phyloP scores from a whole-genome alignment of 2,888 invertebrate species.

The Lycaena phlaeas region DNA sequence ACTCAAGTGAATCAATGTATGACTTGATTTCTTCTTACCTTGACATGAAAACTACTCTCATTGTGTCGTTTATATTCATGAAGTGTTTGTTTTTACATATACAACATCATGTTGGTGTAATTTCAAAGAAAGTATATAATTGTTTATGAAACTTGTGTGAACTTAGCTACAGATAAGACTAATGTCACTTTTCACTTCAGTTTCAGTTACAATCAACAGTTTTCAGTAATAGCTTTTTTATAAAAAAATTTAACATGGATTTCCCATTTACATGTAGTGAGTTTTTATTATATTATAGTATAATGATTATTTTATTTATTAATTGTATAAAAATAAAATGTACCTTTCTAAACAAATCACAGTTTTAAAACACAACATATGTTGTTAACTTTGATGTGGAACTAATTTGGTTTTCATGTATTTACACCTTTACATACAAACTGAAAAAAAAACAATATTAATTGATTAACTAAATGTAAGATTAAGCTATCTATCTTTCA shows the following conservation, averaged over 20 bases:
- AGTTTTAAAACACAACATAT: neutral
- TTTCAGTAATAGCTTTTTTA: slow-evolving; percentile 18
- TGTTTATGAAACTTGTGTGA: slow-evolving; percentile 36
- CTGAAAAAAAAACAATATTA: no score
- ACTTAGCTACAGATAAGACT: slow-evolving; percentile 39
- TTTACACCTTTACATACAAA: no score
- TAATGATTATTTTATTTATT: neutral
- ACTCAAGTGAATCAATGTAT: neutral
- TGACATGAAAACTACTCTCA: slow-evolving; percentile 24
- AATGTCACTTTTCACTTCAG: slow-evolving; percentile 37
- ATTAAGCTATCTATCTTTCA: no score
- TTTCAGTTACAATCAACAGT: slow-evolving; percentile 25
- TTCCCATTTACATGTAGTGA: slow-evolving; percentile 51
- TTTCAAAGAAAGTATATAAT: slow-evolving; percentile 25
- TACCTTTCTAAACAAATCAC: neutral
- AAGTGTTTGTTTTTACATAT: slow-evolving; percentile 25
- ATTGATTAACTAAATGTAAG: no score
- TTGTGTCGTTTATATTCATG: slow-evolving; percentile 20
- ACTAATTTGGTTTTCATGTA: neutral
- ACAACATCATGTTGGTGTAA: slow-evolving; percentile 47
- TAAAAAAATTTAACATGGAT: slow-evolving; percentile 31
- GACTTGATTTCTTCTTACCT: slow-evolving; percentile 23
- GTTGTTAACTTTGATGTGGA: neutral
- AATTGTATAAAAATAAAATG: neutral
- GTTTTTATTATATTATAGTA: slow-evolving; percentile 19